Base-by-base conservation (phyloP, 2,888 invertebrate genomes). In the Imbricaverruca yamaguchii region DNA sequence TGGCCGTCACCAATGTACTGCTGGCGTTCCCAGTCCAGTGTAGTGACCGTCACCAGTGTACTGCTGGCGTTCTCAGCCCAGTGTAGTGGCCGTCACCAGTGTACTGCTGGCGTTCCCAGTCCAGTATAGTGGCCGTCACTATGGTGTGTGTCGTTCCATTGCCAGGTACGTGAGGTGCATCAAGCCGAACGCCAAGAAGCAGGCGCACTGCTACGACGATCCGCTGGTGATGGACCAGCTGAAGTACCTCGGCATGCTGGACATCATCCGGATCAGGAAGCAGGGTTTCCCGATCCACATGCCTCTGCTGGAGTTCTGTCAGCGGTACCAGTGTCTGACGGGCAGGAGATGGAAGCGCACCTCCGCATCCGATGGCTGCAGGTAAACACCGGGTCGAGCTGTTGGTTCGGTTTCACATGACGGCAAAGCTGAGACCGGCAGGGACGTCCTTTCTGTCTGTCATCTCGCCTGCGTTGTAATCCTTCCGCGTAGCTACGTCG, bases 281-380 rank as follows among this genome's bases (percentile, higher is more conserved):
- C 95, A 96, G 87, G 96, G 96, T 8, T 96, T 92, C 88, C 96
- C 96, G 0, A 91, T 95, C 84, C 96, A 96, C 86, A 90, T 95
- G 88, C 90, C 91, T 56, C 92, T 93, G 86, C 90, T 91, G 81
- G 92, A 93, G 84, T 96, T 96, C 87, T 89, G 92, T 57, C 88
- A 90, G 82, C 90, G 94, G 81, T 96, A 95, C 87, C 90, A 92
- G 83, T 95, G 95, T 86, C 89, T 95, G 83, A 87, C 87, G 80
- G 87, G 87, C 39, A 81, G 82, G 84, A 86, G 86, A 81, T 80
- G 82, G 39, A 21, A 21, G 55, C 53, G 23, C 55, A 11, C 18
- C 55, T 10, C 53, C 9, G 53, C 55, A 61, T 85, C 86, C 80
- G 86, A 86, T 59, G 85, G 86, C 81, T 85, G 86, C 87, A 89